phyloP scores from a whole-genome alignment of 2,888 invertebrate species.

The Deilephila porcellus region DNA sequence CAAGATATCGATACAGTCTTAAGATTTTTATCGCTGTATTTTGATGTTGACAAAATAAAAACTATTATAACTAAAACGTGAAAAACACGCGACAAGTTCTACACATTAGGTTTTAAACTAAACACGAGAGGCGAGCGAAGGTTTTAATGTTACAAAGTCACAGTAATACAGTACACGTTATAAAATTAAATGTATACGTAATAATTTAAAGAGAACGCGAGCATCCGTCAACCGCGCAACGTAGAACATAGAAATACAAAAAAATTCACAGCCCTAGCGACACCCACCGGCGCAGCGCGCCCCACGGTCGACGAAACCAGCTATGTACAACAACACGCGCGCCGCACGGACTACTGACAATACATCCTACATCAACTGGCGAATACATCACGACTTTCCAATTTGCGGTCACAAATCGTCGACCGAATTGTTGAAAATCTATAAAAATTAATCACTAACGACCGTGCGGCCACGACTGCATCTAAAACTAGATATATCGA shows the following conservation, averaged over 20 bases:
- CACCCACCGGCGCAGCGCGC: conserved; percentile 52
- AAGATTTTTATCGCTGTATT: conserved; percentile 34
- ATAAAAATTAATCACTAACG: background rate
- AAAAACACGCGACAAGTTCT: background rate
- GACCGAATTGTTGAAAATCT: background rate
- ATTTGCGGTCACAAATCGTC: background rate
- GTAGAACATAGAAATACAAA: conserved; percentile 70
- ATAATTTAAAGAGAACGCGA: conserved; percentile 64
- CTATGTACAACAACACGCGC: conserved; percentile 54
- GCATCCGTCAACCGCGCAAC: conserved; percentile 52
- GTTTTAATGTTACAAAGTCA: conserved; percentile 4
- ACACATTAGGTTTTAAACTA: background rate
- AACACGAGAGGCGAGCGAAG: background rate
- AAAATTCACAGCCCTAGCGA: conserved; percentile 80
- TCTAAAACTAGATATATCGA: conserved; percentile 12
- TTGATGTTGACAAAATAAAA: conserved; percentile 34
- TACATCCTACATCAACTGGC: background rate
- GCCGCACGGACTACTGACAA: conserved; percentile 13
- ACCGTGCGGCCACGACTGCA: conserved; percentile 16
- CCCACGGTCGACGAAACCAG: conserved; percentile 49
- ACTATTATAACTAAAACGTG: conserved; percentile 36
- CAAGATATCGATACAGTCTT: conserved; percentile 24
- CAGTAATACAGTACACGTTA: conserved; percentile 16
- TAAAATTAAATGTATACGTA: conserved; percentile 54
- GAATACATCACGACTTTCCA: background rate